Base-by-base conservation (phyloP, 2,888 invertebrate species). In the Cyclophora albipunctata region DNA sequence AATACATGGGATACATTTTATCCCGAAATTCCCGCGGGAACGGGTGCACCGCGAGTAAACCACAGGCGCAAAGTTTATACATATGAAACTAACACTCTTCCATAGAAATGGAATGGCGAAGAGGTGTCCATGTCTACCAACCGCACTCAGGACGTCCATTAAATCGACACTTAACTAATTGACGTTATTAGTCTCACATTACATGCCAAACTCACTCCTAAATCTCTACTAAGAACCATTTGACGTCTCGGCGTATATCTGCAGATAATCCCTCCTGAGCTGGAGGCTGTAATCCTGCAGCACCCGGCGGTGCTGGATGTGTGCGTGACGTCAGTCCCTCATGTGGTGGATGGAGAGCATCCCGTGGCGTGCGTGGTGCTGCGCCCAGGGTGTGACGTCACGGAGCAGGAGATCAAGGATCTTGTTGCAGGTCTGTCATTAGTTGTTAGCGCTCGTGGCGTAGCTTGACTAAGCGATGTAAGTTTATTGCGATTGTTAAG, bases 271-370 rank as follows among this genome's bases (percentile, higher is more conserved):
- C 71, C 74, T 5, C 44, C 60, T 34, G 73, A 71, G 58, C 20
- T 71, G 1, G 73, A 72, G 43, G 47, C 40, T 0, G 64, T 75
- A 3, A 78, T 80, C 48, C 59, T 53, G 6, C 55, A 60, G 33
- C 80, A 81, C 41, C 76, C 81, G 3, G 74, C 65, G 0, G 79
- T 82, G 1, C 45, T 62, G 3, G 72, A 79, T 35, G 81, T 70
- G 20, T 78, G 67, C 0, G 78, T 81, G 34, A 74, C 70, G 0
- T 70, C 75, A 5, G 60, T 81, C 34, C 64, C 69, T 0, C 74
- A 80, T 48, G 52, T 48, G 2, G 71, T 71, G 44, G 64, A 63
- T 7, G 81, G 81, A 0, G 81, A 81, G 2, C 62, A 81, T 40
- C 71, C 73, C 0, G 70, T 76, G 0, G 81, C 82, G 0, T 80